Conservation (phyloP, 37 sponge, comb jelly and placozoan species). For the Geodia barretti region DNA sequence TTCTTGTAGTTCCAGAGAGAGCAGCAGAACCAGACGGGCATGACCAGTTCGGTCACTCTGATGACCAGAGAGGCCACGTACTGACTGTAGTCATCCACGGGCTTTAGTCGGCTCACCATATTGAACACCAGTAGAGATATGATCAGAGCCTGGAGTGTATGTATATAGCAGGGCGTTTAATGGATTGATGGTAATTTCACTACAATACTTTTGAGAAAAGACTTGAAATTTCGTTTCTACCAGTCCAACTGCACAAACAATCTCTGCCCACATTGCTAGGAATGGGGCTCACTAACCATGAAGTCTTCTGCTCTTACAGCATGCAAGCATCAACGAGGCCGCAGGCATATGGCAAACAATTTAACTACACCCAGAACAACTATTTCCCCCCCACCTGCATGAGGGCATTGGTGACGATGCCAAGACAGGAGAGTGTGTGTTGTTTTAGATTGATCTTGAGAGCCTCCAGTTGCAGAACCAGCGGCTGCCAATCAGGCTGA, state of each 20-base stretch:
- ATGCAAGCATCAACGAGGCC: too few relatives aligned
- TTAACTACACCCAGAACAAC: too few relatives aligned
- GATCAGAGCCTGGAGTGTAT: slow-evolving; percentile 40
- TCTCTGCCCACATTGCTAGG: too few relatives aligned
- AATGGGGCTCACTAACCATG: too few relatives aligned
- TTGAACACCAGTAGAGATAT: slow-evolving; percentile 58
- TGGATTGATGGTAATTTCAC: too few relatives aligned
- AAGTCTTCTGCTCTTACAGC: too few relatives aligned
- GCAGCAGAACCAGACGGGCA: slow-evolving; percentile 80
- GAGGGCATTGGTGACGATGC: slow-evolving; percentile 49
- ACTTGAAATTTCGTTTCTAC: too few relatives aligned
- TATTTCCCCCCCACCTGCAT: slow-evolving; percentile 58
- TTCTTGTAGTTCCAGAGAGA: slow-evolving; percentile 75
- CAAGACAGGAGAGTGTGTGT: slow-evolving; percentile 43
- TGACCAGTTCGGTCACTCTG: slow-evolving; percentile 53
- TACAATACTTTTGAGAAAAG: too few relatives aligned
- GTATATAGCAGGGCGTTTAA: too few relatives aligned
- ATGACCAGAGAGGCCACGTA: slow-evolving; percentile 47
- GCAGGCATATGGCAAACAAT: too few relatives aligned
- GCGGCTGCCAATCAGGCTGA: slow-evolving; percentile 75
- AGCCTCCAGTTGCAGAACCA: slow-evolving; percentile 24
- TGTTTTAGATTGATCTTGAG: slow-evolving; percentile 55
- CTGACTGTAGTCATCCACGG: slow-evolving; percentile 39
- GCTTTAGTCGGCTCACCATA: slow-evolving; percentile 38
- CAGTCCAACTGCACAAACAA: too few relatives aligned